Evolutionary conservation across 2,888 invertebrate species (phyloP).

Genomic region (Portevinia maculata): DNA sequence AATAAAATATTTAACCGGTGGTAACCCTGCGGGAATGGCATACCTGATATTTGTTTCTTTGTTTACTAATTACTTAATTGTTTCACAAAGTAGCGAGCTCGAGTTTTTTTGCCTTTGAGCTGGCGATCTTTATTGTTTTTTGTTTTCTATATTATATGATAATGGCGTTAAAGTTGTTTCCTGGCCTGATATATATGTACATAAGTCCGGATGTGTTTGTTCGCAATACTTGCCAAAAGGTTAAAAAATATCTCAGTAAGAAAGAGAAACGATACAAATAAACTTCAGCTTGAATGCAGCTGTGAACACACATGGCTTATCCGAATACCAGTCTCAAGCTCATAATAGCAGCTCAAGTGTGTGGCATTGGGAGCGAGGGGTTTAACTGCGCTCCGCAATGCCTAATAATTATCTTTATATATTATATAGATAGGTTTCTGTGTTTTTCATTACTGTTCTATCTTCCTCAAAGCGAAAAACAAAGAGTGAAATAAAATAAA

Average conservation of each 20-base stretch:
- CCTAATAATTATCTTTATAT: constrained; percentile 33
- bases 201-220: constrained; percentile 5
- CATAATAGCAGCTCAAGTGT: constrained; percentile 27
- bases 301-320: constrained; percentile 17
- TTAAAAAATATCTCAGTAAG: constrained; percentile 4
- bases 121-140: constrained; percentile 19
- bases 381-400: background rate
- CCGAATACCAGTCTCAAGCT: constrained; percentile 18
- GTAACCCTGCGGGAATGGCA: constrained; percentile 31
- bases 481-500: constrained; percentile 3
- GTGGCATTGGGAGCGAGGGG: constrained; percentile 12
- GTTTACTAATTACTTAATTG: constrained; percentile 55
- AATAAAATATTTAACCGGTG: too few species aligned
- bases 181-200: constrained; percentile 36
- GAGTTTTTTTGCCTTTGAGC: constrained; percentile 2
- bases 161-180: constrained; percentile 40
- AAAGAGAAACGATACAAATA: background rate
- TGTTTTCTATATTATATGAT: constrained; percentile 4
- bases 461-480: background rate
- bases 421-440: constrained; percentile 3
- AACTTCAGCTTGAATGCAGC: constrained; percentile 11
- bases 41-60: constrained; percentile 38
- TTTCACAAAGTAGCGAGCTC: constrained; percentile 12
- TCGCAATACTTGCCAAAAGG: background rate
- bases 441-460: background rate